Base-by-base conservation (phyloP, 1,140 invertebrate species). In the Conopomorpha cramerella region DNA sequence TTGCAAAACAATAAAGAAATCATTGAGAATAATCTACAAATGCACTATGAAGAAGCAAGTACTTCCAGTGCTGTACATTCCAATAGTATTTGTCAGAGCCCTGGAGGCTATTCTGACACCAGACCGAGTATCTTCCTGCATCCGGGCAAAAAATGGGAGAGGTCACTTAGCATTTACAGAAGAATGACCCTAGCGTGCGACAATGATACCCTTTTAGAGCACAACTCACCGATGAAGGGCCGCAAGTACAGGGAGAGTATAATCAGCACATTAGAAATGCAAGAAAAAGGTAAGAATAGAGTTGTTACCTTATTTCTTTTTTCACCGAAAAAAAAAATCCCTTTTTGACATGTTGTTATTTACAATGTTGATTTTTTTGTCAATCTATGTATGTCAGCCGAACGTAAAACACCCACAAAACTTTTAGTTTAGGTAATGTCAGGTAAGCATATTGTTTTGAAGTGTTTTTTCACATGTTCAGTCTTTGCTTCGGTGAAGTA, bases 141-240 rank as follows among this genome's bases (percentile, higher is more conserved):
- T 29, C 73, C 76, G 13, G 76, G 73, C 2, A 78, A 78, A 38
- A 62, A 66, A 55, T 77, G 71, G 71, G 68, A 73, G 36, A 60
- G 73, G 37, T 77, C 70, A 3, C 40, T 77, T 12, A 77, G 66
- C 41, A 78, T 78, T 30, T 66, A 68, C 30, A 61, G 56, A 54
- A 62, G 68, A 50, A 61, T 74, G 49, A 73, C 61, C 2, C 55
- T 50, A 37, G 55, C 66, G 43, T 57, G 56, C 34, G 47, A 73
- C 31, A 34, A 49, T 11, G 60, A 65, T 16, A 34, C 68, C 12
- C 35, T 72, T 40, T 55, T 66, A 38, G 47, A 60, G 25, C 61
- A 68, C 41, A 26, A 45, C 14, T 30, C 49, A 2, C 39, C 51
- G 26, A 41, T 25, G 8, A 73, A 76, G 46, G 71, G 76, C 8